These are phyloP conservation scores for Alloscopus bannaensis DNA, from an alignment of 2,888 invertebrate genomes.

Conservation along the genomic window DNA sequence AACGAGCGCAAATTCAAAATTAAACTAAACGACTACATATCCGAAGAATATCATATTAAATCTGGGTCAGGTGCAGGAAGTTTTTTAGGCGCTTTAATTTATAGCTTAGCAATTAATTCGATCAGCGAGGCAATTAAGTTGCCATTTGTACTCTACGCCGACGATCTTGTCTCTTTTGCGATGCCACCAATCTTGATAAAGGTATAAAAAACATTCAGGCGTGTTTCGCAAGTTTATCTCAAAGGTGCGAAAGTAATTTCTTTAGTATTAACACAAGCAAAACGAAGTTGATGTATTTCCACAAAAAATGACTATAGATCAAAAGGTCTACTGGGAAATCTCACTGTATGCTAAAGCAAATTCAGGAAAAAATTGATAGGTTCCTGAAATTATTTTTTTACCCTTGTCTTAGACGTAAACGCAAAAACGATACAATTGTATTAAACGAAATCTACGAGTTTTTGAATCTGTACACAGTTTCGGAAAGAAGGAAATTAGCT, in stretches of 20 bases:
- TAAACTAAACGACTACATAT: background rate
- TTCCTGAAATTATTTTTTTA: background rate
- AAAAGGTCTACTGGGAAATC: background rate
- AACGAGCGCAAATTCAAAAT: slow-evolving; percentile 4
- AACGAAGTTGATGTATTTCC: slow-evolving; percentile 23
- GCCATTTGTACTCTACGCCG: slow-evolving; percentile 34
- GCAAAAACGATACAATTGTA: no score
- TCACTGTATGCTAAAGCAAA: background rate
- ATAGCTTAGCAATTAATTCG: slow-evolving; percentile 40
- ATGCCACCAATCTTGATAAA: background rate
- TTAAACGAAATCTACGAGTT: no score
- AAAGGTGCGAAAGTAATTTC: slow-evolving; percentile 2
- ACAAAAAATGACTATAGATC: slow-evolving; percentile 8
- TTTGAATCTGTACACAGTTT: no score
- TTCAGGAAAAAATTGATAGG: background rate
- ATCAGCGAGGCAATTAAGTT: slow-evolving; percentile 25
- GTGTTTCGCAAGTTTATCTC: background rate
- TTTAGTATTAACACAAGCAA: slow-evolving; percentile 25
- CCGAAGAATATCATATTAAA: background rate
- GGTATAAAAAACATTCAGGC: slow-evolving; percentile 3
- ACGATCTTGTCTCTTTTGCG: slow-evolving; percentile 41
- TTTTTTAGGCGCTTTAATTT: slow-evolving; percentile 20
- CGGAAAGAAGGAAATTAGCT: no score
- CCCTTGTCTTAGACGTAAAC: no score
- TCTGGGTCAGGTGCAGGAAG: slow-evolving; percentile 22